Conservation (phyloP, 2,797 vertebrate genomes). For the Macrochelys suwanniensis region DNA sequence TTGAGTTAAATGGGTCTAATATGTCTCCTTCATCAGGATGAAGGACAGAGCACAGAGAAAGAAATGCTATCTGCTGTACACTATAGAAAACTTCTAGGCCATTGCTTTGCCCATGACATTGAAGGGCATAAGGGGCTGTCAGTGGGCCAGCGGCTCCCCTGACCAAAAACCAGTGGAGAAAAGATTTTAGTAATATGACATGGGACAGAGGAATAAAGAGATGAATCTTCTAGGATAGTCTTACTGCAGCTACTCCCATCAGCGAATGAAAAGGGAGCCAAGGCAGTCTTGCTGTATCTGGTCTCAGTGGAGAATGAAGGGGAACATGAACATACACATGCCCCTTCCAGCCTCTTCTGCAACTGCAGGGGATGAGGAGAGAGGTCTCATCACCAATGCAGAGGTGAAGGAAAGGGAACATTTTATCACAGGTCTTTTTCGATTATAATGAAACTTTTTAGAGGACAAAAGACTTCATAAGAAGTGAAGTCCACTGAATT, state of each 20-base stretch:
- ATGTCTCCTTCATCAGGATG: neutral
- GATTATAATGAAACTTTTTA: rapidly evolving
- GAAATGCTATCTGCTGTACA: neutral
- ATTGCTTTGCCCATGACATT: neutral
- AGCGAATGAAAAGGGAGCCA: neutral
- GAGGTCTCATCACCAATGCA: too few species aligned
- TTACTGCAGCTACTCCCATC: neutral
- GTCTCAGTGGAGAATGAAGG: neutral
- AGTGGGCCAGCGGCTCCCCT: neutral
- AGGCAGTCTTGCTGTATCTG: neutral
- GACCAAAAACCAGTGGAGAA: neutral
- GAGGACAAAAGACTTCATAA: rapidly evolving
- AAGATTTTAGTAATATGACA: neutral
- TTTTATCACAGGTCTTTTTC: neutral
- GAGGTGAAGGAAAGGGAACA: rapidly evolving
- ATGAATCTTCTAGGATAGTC: neutral
- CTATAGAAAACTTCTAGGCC: neutral
- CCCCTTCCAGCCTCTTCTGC: rapidly evolving
- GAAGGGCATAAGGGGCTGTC: neutral
- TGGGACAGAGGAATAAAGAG: neutral
- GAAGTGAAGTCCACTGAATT: rapidly evolving
- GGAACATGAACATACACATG: neutral
- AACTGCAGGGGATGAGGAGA: neutral
- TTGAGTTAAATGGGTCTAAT: neutral
- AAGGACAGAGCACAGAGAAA: too few species aligned